Base-by-base conservation (phyloP, 2,113 vertebrate genomes). In the Oryzias curvinotus region DNA sequence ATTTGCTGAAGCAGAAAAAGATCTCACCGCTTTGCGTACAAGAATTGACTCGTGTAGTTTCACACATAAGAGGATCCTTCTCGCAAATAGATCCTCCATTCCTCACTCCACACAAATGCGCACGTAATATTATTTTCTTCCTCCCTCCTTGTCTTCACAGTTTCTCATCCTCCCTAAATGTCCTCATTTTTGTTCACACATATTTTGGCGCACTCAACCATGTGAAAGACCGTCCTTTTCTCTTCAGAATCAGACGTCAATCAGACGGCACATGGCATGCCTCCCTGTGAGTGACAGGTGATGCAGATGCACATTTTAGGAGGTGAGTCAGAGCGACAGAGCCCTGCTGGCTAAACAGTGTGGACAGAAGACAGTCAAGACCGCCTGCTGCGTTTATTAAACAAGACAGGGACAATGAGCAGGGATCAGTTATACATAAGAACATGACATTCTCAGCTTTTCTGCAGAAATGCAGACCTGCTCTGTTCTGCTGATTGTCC, bases 281-380 rank as follows among this genome's bases (percentile, higher is more conserved):
- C 68, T 81, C 74, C 67, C 54, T 28, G 59, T 85, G 85, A 88
- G 71, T 90, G 89, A 83, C 89, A 84, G 85, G 77, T 80, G 84
- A 84, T 85, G 86, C 85, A 87, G 86, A 88, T 83, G 89, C 85
- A 89, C 86, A 86, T 86, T 87, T 84, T 58, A 47, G 59, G 74
- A 87, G 85, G 77, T 17, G 68, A 87, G 80, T 44, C 5, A 30
- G 26, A 76, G 73, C 42, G 36, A 73, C 67, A 66, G 59, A 26
- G 73, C 65, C 73, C 73, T 83, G 74, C 80, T 63, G 76, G 81
- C 75, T 72, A 83, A 85, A 85, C 84, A 84, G 77, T 68, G 74
- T 21, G 62, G 87, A 79, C 77, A 69, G 77, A 66, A 67, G 45
- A 44, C 49, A 18, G 61, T 42, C 51, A 16, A 75, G 69, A 43